These are phyloP conservation scores for western clawed frog (Xenopus tropicalis) DNA, from an alignment of 2,113 vertebrate genomes.

Conservation along the genomic window UCB_Xtro_10.0 CM004445.2:28151501-28152000, in stretches of 20 bases:
- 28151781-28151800: constrained; percentile 79
- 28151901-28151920: constrained; percentile 59
- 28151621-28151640: neutral
- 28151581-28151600: no score
- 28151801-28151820: constrained; percentile 62
- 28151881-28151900: constrained; percentile 55
- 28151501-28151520: no score
- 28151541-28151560: no score
- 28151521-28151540: no score
- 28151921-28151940: constrained; percentile 61
- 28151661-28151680: constrained; percentile 80
- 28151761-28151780: constrained; percentile 78
- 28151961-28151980: constrained; percentile 50
- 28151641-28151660: constrained; percentile 19
- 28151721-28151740: constrained; percentile 76
- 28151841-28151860: constrained; percentile 30
- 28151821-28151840: no score
- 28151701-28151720: constrained; percentile 77
- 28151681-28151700: constrained; percentile 71
- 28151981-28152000: constrained; percentile 61
- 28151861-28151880: constrained; percentile 54
- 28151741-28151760: constrained; percentile 88
- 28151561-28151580: no score
- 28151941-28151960: constrained; percentile 54
- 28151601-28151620: no score